A percentile compares a stretch with the other conserved stretches of the same genome.
Conservation (phyloP, 2,888 invertebrate genomes). For the Liodrosophila aerea region DNA sequence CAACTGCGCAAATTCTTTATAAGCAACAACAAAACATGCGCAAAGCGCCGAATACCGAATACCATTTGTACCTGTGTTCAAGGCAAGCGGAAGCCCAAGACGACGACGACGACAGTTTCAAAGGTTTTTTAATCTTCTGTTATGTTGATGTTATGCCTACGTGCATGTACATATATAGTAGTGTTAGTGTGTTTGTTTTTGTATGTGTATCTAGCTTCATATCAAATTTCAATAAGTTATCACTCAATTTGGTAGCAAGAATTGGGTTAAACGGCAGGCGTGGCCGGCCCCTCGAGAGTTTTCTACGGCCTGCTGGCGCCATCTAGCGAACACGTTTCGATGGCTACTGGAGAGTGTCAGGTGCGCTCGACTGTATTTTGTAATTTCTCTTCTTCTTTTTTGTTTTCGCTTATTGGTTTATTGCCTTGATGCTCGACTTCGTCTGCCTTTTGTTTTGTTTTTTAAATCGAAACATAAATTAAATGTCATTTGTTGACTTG, state of each 20-base stretch:
- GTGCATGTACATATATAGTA: too few relatives aligned
- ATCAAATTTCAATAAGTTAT: neutral
- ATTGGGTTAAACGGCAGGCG: too few relatives aligned
- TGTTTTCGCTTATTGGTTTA: conserved; percentile 23
- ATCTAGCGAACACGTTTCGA: neutral
- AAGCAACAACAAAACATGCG: conserved; percentile 28
- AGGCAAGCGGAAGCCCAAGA: too few relatives aligned
- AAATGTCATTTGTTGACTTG: conserved; percentile 17
- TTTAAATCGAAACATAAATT: conserved; percentile 25
- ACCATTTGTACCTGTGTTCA: neutral
- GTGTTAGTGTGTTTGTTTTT: too few relatives aligned
- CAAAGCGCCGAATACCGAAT: conserved; percentile 38
- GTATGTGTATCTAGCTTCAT: too few relatives aligned
- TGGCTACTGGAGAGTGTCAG: too few relatives aligned
- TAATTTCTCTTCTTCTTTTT: conserved; percentile 7
- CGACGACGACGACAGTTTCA: too few relatives aligned
- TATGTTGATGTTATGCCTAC: too few relatives aligned
- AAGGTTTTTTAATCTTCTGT: too few relatives aligned
- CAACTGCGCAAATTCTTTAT: conserved; percentile 38
- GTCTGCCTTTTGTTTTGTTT: conserved; percentile 28
- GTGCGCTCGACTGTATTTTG: neutral
- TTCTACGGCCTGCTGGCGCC: too few relatives aligned
- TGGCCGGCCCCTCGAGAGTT: too few relatives aligned
- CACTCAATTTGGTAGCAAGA: neutral
- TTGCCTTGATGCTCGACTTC: conserved; percentile 62